Conservation (phyloP, 2,888 invertebrate genomes). For the Netelia melanura region DNA sequence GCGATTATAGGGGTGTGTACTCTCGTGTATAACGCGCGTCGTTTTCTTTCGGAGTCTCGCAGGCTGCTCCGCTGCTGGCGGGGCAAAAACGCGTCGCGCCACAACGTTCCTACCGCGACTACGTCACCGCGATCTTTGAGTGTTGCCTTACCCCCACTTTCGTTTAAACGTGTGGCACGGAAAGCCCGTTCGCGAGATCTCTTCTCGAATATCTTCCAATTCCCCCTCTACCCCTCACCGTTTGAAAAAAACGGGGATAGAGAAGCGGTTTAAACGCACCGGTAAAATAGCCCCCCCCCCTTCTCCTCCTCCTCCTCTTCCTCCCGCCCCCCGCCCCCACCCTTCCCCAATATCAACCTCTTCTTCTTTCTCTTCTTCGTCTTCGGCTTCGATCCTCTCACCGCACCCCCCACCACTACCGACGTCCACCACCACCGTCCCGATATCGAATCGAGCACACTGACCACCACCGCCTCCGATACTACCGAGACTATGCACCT, state of each 20-base stretch:
- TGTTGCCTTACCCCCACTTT: conserved; percentile 82
- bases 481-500: conserved; percentile 3
- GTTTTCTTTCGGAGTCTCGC: conserved; percentile 70
- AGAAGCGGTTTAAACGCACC: conserved; percentile 27
- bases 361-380: conserved; percentile 1
- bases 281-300: conserved; percentile 41
- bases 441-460: conserved; percentile 35
- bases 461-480: conserved; percentile 39
- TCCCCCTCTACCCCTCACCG: conserved; percentile 63
- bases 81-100: conserved; percentile 80
- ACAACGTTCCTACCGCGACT: conserved; percentile 81
- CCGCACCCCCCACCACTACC: conserved; percentile 62
- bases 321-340: conserved; percentile 57
- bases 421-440: conserved; percentile 37
- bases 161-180: conserved; percentile 5
- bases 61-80: conserved; percentile 54
- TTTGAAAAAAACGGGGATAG: conserved; percentile 42
- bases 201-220: conserved; percentile 58
- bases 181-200: conserved; percentile 67
- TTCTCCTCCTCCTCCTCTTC: too few relatives aligned
- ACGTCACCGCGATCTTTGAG: conserved; percentile 83
- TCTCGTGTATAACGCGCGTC: conserved; percentile 58
- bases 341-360: conserved; percentile 30
- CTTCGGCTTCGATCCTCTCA: conserved; percentile 39
- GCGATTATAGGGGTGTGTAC: conserved; percentile 67